Evolutionary conservation across 2,113 vertebrate genomes (phyloP), one percentile per base, ranked within the genome.

Genomic region (Grammomys dolichurus): DNA sequence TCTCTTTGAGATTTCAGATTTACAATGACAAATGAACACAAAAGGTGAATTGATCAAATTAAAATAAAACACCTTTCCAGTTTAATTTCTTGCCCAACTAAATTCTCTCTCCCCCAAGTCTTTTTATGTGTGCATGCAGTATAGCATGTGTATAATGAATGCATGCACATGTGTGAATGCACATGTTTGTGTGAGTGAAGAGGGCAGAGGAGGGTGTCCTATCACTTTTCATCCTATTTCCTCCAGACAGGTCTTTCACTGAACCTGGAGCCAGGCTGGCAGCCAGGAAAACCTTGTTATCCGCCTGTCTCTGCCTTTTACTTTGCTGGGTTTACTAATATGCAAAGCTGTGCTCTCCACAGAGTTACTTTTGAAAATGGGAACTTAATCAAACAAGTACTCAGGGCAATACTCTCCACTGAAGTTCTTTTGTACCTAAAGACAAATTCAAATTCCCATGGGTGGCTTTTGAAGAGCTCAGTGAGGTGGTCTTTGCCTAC

Each of bases 1-100:
- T 77, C n/a, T 94, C 31, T 82, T 85, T 70, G 82, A 20, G 4
- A 86, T 91, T 92, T 94, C 67, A 93, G 26, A 51, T 89, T 86
- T 85, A 75, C 86, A 89, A 40, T 78, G 22, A 88, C 24, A 24
- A 89, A 82, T 19, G 90, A 77, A 58, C 36, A 76, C 73, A 93
- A 51, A 20, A 78, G 91, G 40, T 54, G 26, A 89, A 87, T 72
- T 51, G 7, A 75, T 22, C 19, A 93, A 46, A 77, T 24, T 28
- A 60, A 40, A 63, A 13, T 58, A 78, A 72, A 40, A 36, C 48
- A 24, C 10, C 6, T 2, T 70, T 13, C 11, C 87, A 46, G 1
- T 72, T 80, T 85, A 24, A 54, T 33, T 94, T 92, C 12, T 16
- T 73, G 19, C 5, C 84, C 63, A 48, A 12, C 26, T 67, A 48